phyloP scores from a whole-genome alignment of 1,140 invertebrate genomes.

The Zaprionus gabonicus region DNA sequence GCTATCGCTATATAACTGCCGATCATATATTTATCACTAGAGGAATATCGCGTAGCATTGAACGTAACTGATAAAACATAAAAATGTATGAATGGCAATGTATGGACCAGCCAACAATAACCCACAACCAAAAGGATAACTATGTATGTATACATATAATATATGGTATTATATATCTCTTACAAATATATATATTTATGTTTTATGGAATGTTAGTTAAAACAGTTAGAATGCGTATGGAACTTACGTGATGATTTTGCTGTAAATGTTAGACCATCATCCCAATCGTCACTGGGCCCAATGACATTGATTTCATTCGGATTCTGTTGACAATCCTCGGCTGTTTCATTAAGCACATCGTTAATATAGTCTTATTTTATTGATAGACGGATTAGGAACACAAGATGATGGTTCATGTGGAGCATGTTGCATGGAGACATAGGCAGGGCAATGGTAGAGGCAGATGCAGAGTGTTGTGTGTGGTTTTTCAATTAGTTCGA shows the following conservation, averaged over 20 bases:
- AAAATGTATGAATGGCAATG: constrained; percentile 34
- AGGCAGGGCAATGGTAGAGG: constrained; percentile 10
- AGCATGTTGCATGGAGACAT: constrained; percentile 21
- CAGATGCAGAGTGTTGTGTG: constrained; percentile 23
- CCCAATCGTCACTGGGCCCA: constrained; percentile 88
- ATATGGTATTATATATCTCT: constrained; percentile 3
- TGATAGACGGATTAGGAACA: constrained; percentile 14
- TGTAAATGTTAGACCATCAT: constrained; percentile 94
- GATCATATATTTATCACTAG: constrained; percentile 43
- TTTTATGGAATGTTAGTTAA: neutral
- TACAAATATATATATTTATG: neutral
- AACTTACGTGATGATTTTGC: constrained; percentile 93
- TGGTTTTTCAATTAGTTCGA: constrained; percentile 21
- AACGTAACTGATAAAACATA: constrained; percentile 9
- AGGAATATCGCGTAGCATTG: constrained; percentile 13
- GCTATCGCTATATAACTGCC: constrained; percentile 64
- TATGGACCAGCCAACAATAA: constrained; percentile 33
- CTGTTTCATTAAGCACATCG: constrained; percentile 90
- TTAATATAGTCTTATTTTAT: constrained; percentile 90
- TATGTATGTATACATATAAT: constrained; percentile 11
- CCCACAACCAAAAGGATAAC: constrained; percentile 28
- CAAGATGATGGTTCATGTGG: constrained; percentile 9
- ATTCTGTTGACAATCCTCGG: constrained; percentile 85
- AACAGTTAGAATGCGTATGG: constrained; percentile 14
- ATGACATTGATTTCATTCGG: constrained; percentile 80